Base-by-base conservation (phyloP, 2,888 invertebrate species). In the Chloroclysta siterata region DNA sequence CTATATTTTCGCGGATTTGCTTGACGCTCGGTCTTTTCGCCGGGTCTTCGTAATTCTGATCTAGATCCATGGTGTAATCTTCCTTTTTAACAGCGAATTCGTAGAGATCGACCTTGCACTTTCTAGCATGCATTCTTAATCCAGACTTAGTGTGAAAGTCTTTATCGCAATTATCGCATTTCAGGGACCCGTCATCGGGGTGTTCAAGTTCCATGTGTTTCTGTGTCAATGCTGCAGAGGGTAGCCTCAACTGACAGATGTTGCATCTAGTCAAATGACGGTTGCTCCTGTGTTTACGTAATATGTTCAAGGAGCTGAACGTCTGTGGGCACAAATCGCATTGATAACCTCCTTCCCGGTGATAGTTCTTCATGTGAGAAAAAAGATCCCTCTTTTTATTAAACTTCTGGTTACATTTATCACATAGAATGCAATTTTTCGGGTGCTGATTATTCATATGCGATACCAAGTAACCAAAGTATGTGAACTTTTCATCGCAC, bases 351-450 rank as follows among this genome's bases (percentile, higher is more conserved):
- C 91, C 92, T 69, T 89, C 91, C n/a, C 90, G 74, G 29, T 92
- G 92, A 69, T 91, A 91, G 62, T 92, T 92, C 61, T 92, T 92
- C 17, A 89, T 87, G 47, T 92, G 92, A 0, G 92, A 89, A 53
- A 92, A 91, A 2, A 93, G 68, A 71, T 91, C 91, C 0, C 91
- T 71, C 55, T 85, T 87, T 44, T 91, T 92, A 50, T 91, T 92
- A 59, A 92, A 92, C 60, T 88, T 91, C 59, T 92, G 91, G 13
- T 88, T 73, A 65, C 92, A 93, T 46, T 84, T 89, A 36, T 90
- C 90, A 63, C 92, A 93, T n/a, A 89, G 76, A 0, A 88, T 76
- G 63, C 89, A 90, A 44, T 91, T 90, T 67, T 92, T 92, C 0
- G 92, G 92, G 65, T 92, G 92, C 10, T 74, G 82, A 17, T 76